Evolutionary conservation across 2,797 vertebrate genomes (phyloP).

Genomic region (Peromyscus eremicus): DNA sequence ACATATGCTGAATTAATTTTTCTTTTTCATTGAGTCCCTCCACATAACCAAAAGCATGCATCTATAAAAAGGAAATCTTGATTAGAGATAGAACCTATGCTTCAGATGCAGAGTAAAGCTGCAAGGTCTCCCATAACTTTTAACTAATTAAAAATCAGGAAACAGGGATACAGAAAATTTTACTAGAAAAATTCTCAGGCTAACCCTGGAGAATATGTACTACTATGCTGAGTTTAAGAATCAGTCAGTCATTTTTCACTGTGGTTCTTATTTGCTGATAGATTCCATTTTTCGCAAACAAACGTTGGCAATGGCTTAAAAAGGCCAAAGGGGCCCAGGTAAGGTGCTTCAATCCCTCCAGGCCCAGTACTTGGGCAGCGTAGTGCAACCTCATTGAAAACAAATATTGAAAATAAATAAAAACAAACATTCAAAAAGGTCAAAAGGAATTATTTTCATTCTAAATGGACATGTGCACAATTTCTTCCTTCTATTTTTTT

Average conservation of each 20-base stretch:
- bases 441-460: constrained; percentile 67
- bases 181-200: constrained; percentile 64
- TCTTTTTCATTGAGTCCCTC: constrained; percentile 20
- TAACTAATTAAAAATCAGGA: constrained; percentile 33
- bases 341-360: neutral
- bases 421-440: neutral
- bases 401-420: neutral
- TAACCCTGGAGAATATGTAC: constrained; percentile 59
- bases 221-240: constrained; percentile 59
- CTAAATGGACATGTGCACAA: constrained; percentile 30
- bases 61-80: neutral
- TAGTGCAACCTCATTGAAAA: neutral
- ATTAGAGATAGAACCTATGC: constrained; percentile 1
- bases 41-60: constrained; percentile 8
- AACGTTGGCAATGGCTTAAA: constrained; percentile 55
- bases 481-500: constrained; percentile 60
- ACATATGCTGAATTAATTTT: constrained; percentile 28
- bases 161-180: constrained; percentile 53
- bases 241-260: constrained; percentile 59
- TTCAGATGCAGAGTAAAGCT: constrained; percentile 57
- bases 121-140: constrained; percentile 31
- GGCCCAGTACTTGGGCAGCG: neutral
- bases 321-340: constrained; percentile 34
- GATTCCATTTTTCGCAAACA: constrained; percentile 63
- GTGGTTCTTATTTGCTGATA: constrained; percentile 64